Percentiles rank a stretch among this genome's conserved stretches.
Evolutionary conservation across 1,140 invertebrate genomes (phyloP).

Genomic region (Drosophila subpulchrella): DNA sequence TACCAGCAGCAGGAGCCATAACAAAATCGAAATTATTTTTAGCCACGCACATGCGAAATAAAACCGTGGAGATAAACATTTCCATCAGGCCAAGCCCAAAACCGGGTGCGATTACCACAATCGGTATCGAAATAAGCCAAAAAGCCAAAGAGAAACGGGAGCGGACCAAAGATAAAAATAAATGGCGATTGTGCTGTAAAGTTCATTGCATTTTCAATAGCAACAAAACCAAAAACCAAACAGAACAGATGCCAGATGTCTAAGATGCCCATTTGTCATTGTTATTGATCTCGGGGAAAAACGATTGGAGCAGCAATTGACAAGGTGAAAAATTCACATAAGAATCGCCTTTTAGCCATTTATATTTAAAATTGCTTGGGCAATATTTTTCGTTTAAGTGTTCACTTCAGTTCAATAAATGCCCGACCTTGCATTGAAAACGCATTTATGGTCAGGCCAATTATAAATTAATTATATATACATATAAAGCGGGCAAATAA

Average conservation of each 20-base stretch:
- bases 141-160: slow-evolving; percentile 16
- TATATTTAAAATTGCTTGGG: slow-evolving; percentile 21
- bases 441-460: slow-evolving; percentile 53
- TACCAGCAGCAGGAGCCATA: slow-evolving; percentile 3
- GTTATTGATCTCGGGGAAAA: slow-evolving; percentile 18
- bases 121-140: slow-evolving; percentile 6
- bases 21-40: slow-evolving; percentile 44
- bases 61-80: slow-evolving; percentile 42
- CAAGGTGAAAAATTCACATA: slow-evolving; percentile 29
- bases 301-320: slow-evolving; percentile 21
- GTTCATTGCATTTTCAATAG: slow-evolving; percentile 49
- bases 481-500: slow-evolving; percentile 7
- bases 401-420: slow-evolving; percentile 39
- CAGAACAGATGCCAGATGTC: slow-evolving; percentile 19
- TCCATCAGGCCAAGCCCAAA: slow-evolving; percentile 44
- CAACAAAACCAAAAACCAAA: background rate
- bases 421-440: slow-evolving; percentile 59
- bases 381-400: slow-evolving; percentile 29
- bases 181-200: slow-evolving; percentile 30
- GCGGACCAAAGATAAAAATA: slow-evolving; percentile 34
- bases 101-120: slow-evolving; percentile 41
- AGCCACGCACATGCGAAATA: slow-evolving; percentile 52
- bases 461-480: slow-evolving; percentile 50
- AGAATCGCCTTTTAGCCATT: slow-evolving; percentile 1
- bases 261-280: slow-evolving; percentile 34